Conservation (phyloP, 2,797 vertebrate species). For the Schizopygopsis pylzovi region DNA sequence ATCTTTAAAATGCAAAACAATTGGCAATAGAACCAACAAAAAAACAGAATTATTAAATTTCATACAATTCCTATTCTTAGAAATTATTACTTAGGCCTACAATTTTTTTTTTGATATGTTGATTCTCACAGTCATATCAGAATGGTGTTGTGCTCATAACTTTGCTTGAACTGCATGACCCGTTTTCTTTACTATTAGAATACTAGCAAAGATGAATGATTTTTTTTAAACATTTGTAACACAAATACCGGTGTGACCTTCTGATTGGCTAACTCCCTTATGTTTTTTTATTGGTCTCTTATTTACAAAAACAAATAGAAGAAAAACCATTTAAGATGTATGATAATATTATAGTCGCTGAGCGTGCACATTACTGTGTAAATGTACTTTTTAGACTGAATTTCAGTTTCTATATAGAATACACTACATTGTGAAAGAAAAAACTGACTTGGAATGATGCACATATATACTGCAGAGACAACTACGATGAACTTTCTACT, state of each 20-base stretch:
- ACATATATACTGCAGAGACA: not conserved
- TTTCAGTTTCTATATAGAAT: not conserved
- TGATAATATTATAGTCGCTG: not conserved
- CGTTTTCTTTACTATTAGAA: not conserved
- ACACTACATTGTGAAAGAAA: not conserved
- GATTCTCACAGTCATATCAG: no score
- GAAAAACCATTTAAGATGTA: not conserved
- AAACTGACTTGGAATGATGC: not conserved
- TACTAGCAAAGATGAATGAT: not conserved
- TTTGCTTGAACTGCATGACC: no score
- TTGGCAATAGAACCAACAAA: no score
- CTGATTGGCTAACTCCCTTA: not conserved
- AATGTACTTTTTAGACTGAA: not conserved
- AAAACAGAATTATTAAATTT: no score
- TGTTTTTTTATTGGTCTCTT: not conserved
- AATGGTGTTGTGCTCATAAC: no score
- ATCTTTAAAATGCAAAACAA: no score
- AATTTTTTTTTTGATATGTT: no score
- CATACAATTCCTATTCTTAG: no score
- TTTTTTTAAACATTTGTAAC: slow-evolving; percentile 22
- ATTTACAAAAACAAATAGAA: not conserved
- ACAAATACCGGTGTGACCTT: not conserved
- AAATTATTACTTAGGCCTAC: no score
- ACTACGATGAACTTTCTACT: not conserved
- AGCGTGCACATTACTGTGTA: not conserved